These are phyloP conservation scores for Uropetala carovei DNA, from an alignment of 2,888 invertebrate genomes.

Conservation along the genomic window DNA sequence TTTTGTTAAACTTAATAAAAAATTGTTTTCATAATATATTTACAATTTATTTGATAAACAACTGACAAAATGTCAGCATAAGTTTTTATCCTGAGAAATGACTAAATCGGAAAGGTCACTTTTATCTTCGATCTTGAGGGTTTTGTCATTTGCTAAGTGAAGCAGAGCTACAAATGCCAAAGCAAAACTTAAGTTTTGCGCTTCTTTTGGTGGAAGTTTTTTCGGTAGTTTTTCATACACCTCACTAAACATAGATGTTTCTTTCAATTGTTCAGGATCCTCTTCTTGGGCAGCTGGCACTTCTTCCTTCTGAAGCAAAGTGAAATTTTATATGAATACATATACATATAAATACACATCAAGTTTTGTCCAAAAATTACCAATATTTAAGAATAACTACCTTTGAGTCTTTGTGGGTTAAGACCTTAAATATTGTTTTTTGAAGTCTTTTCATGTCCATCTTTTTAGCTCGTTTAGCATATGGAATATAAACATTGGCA, in stretches of 20 bases:
- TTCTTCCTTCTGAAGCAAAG: constrained; percentile 56
- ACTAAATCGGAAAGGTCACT: constrained; percentile 78
- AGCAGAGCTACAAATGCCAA: constrained; percentile 88
- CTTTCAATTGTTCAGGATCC: constrained; percentile 74
- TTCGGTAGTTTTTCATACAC: constrained; percentile 80
- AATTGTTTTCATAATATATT: too few species aligned
- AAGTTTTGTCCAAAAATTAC: neutral
- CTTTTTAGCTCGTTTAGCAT: constrained; percentile 89
- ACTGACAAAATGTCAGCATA: constrained; percentile 2
- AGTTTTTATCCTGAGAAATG: constrained; percentile 70
- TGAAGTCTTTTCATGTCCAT: constrained; percentile 92
- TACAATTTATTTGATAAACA: too few species aligned
- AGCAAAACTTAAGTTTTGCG: constrained; percentile 85
- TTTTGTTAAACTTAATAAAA: too few species aligned
- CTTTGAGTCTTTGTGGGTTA: constrained; percentile 73
- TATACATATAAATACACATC: neutral
- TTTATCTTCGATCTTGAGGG: constrained; percentile 78
- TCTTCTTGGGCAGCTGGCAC: constrained; percentile 67
- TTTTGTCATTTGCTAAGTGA: constrained; percentile 90
- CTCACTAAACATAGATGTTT: constrained; percentile 77
- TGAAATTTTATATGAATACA: neutral
- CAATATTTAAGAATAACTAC: neutral
- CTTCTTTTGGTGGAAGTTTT: constrained; percentile 80
- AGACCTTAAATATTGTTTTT: constrained; percentile 83
- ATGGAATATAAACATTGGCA: constrained; percentile 79